Evolutionary conservation across 2,113 vertebrate genomes (phyloP).

Genomic region (Tenebrosternarchus preto): DNA sequence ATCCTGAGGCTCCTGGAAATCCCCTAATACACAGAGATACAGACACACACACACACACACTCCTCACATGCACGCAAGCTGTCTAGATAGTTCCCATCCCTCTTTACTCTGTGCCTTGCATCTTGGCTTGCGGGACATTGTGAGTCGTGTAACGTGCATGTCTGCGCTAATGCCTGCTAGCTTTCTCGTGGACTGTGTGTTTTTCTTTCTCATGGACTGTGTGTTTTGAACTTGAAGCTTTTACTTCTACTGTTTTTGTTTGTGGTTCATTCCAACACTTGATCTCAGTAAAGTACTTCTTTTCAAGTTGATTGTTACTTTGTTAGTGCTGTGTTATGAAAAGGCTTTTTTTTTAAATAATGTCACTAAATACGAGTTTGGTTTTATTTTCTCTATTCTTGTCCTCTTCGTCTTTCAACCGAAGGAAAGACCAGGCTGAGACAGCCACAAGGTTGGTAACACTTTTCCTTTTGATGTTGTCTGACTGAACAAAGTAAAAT

Average conservation of each 20-base stretch:
- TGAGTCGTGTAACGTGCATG: slow-evolving; percentile 29
- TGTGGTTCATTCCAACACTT: slow-evolving; percentile 16
- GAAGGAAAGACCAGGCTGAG: slow-evolving; percentile 55
- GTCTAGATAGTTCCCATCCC: slow-evolving; percentile 2
- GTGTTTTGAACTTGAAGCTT: neutral
- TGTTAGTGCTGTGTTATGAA: neutral
- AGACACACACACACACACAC: neutral
- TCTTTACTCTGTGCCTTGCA: slow-evolving; percentile 7
- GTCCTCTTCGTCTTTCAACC: neutral
- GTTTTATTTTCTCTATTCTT: neutral
- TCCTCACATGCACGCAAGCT: neutral
- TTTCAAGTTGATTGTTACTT: neutral
- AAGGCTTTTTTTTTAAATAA: neutral
- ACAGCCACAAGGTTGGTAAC: slow-evolving; percentile 50
- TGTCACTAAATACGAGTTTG: neutral
- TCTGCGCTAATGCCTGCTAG: slow-evolving; percentile 7
- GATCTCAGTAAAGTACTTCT: too few relatives aligned
- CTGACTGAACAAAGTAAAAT: neutral
- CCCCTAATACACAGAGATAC: neutral
- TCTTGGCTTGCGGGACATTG: slow-evolving; percentile 30
- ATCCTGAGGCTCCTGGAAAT: neutral
- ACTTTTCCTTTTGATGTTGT: neutral
- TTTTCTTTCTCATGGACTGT: too few relatives aligned
- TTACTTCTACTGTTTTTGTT: neutral
- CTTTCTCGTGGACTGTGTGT: neutral